Conservation (phyloP, 2,113 vertebrate genomes). For the Heterochromis multidens region DNA sequence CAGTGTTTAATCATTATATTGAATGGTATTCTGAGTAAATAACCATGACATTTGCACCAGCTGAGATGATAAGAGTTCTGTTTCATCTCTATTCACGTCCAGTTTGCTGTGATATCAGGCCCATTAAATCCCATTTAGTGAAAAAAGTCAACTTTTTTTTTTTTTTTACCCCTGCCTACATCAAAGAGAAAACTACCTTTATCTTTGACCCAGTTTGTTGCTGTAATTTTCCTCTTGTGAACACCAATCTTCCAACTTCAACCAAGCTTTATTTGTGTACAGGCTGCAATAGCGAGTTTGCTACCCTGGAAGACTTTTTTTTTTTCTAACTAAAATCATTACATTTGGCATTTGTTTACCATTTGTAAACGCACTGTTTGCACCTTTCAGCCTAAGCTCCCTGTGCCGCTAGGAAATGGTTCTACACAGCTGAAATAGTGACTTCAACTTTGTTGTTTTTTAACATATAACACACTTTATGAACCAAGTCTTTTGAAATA, state of each 20-base stretch:
- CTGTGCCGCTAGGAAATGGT: neutral
- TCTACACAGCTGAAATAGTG: neutral
- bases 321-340: conserved; percentile 14
- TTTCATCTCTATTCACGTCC: neutral
- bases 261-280: neutral
- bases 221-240: conserved; percentile 5
- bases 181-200: conserved; percentile 29
- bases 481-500: conserved; percentile 7
- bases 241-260: neutral
- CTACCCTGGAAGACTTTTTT: neutral
- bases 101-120: neutral
- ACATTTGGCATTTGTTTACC: conserved; percentile 31
- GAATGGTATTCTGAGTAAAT: neutral
- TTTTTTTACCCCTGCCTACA: neutral
- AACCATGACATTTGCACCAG: neutral
- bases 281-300: neutral
- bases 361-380: neutral
- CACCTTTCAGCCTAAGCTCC: neutral
- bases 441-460: conserved; percentile 6
- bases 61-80: neutral
- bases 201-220: conserved; percentile 33
- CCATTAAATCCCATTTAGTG: conserved; percentile 3
- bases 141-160: neutral
- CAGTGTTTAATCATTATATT: neutral
- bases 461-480: conserved; percentile 9